Base-by-base conservation (phyloP, 2,888 invertebrate species). In the Pherbina coryleti region DNA sequence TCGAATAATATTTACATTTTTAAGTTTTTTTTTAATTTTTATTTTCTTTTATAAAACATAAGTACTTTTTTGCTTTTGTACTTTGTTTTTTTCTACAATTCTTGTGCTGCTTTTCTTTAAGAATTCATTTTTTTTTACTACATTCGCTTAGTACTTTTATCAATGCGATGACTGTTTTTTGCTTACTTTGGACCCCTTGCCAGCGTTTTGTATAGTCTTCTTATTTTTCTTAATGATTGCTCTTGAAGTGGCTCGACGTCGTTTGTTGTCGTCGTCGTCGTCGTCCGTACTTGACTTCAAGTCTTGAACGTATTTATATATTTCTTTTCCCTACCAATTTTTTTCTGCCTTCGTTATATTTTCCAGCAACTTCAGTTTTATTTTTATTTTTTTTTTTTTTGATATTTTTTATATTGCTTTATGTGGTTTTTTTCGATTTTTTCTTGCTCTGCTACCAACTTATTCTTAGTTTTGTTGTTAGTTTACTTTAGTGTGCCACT, bases 171-270 rank as follows among this genome's bases (percentile, higher is more conserved):
- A 44, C 44, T 44, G 44, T 44, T 44, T n/a, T 44, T 11, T 44
- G 44, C 14, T 44, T 44, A 44, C 44, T 62, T 62, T 22, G 22
- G 62, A 17, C 62, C 31, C n/a, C 28, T 31, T 31, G 14, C 11
- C 11, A 11, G 7, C 11, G 44, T 44, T 44, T 44, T 44, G 11
- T 44, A 44, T 7, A n/a, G n/a, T 31, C 11, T 64, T 64, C 17
- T 25, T 31, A 31, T 64, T 64, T 64, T 64, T 55, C 31, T 64
- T 64, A 64, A 31, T 17, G 64, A 31, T 31, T 25, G 64, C 64
- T 31, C 64, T 64, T 25, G 64, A 64, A 64, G 64, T 31, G 64
- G 64, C 31, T 34, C 34, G 17, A 22, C 57, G 11, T 31, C 28
- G 28, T 64, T n/a, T 9, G 5, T 22, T 7, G 57, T 60, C 57